These are phyloP conservation scores for Pheosia gnoma DNA, from an alignment of 2,888 invertebrate species.

Conservation along the genomic window DNA sequence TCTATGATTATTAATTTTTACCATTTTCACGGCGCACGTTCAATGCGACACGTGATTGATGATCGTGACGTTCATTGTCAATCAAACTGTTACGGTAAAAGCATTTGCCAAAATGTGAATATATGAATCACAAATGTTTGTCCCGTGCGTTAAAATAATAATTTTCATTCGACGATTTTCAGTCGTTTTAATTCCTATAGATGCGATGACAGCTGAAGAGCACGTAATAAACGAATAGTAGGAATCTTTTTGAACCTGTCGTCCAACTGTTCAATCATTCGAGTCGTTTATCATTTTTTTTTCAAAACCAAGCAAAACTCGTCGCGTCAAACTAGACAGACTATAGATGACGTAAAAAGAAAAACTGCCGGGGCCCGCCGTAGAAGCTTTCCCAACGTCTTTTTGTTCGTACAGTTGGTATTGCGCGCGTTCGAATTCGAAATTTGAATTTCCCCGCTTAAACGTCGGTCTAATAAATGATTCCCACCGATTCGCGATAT, in stretches of 20 bases:
- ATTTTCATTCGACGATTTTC: slow-evolving; percentile 46
- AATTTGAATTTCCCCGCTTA: slow-evolving; percentile 59
- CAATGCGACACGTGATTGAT: slow-evolving; percentile 72
- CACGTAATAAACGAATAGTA: slow-evolving; percentile 55
- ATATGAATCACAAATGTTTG: slow-evolving; percentile 62
- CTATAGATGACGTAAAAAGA: slow-evolving; percentile 76
- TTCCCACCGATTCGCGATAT: slow-evolving; percentile 31
- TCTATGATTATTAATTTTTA: slow-evolving; percentile 50
- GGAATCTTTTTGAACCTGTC: slow-evolving; percentile 69
- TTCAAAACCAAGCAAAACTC: slow-evolving; percentile 66
- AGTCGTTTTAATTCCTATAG: slow-evolving; percentile 69
- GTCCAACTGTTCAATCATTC: slow-evolving; percentile 79
- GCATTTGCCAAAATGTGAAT: slow-evolving; percentile 73
- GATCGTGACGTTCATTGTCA: slow-evolving; percentile 72
- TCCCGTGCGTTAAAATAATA: slow-evolving; percentile 62
- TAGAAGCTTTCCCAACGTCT: slow-evolving; percentile 76
- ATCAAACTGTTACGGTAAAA: slow-evolving; percentile 72
- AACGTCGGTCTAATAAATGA: slow-evolving; percentile 51
- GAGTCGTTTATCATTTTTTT: slow-evolving; percentile 77
- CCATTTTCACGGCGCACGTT: slow-evolving; percentile 57
- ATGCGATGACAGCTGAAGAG: slow-evolving; percentile 45
- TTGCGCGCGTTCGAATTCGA: slow-evolving; percentile 60
- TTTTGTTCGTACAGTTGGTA: slow-evolving; percentile 74
- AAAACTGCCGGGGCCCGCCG: slow-evolving; percentile 55
- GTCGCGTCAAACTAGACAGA: slow-evolving; percentile 73